phyloP scores from a whole-genome alignment of 2,797 vertebrate species.

The Hirundo rustica region DNA sequence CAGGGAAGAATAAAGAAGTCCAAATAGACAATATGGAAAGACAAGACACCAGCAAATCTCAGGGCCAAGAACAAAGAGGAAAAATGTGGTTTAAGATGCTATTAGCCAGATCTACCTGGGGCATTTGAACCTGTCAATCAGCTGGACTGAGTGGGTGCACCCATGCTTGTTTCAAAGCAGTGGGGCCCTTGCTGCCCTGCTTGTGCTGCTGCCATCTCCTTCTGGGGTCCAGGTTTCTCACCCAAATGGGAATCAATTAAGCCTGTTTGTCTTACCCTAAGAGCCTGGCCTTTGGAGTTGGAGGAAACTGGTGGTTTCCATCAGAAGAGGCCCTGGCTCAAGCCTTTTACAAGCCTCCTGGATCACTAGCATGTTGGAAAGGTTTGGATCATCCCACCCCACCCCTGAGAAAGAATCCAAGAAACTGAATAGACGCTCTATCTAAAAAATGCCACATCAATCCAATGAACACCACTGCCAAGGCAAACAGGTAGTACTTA shows the following conservation, averaged over 20 bases:
- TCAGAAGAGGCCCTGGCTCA: neutral
- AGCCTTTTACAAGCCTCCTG: neutral
- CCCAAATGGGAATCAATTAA: neutral
- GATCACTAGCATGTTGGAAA: neutral
- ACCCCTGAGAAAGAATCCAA: slow-evolving; percentile 39
- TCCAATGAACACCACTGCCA: slow-evolving; percentile 25
- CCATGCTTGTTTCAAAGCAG: neutral
- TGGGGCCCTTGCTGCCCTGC: neutral
- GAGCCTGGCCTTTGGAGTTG: neutral
- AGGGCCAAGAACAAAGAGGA: neutral
- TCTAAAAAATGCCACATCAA: neutral
- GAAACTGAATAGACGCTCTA: slow-evolving; percentile 33
- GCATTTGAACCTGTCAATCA: neutral
- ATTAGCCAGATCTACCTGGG: neutral
- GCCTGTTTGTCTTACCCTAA: neutral
- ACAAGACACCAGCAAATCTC: neutral
- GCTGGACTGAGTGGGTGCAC: neutral
- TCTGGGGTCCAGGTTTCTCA: neutral
- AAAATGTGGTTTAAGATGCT: neutral
- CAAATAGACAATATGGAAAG: neutral
- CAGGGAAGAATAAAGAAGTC: neutral
- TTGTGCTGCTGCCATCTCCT: neutral
- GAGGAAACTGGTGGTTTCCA: neutral
- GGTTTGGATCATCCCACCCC: slow-evolving; percentile 23
- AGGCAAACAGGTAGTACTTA: slow-evolving; percentile 54